Evolutionary conservation across 2,113 vertebrate species (phyloP), one percentile per base, ranked within the genome.

Genomic region (Sylvietta virens): DNA sequence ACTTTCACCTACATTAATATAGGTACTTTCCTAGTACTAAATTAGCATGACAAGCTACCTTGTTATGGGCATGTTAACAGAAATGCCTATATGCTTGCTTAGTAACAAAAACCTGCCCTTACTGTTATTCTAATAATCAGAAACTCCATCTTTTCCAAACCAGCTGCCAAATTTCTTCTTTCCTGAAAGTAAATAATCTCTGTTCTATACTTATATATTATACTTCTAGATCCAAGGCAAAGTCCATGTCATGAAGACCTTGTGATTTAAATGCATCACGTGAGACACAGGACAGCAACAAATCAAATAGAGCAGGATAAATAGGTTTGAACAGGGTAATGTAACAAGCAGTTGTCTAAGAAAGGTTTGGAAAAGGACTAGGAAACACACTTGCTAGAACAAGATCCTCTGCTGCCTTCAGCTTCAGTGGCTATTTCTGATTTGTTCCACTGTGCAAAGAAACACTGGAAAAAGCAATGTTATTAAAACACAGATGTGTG

Each of bases 401-500:
- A 83, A 87, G 28, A 89, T 28, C 56, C 57, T 86, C 80, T 33
- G 7, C 31, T 80, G 62, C 54, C 42, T 82, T 85, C 85, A 94
- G 84, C 74, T 90, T 73, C 44, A 73, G 39, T 21, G 84, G 42
- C 67, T 90, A 58, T 93, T 94, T 71, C 80, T 88, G 72, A 81
- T 92, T 95, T 86, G 82, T 90, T 90, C 94, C 73, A 77, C 86
- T 84, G n/a, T 53, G 54, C 50, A 94, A 92, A 92, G 45, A 82
- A 84, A 73, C 22, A 37, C 7, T 58, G 50, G 62, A 61, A 81
- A 53, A 76, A 15, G 2, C 20, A 51, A 71, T 2, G 0, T 37
- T 90, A 83, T 83, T 92, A 78, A 88, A 93, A 95, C 61, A 86
- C 71, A 95, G 82, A 94, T 95, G 88, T 83, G 67, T 22, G n/a